Percentiles rank a stretch among this genome's conserved stretches.
These are phyloP conservation scores for Zaprionus africanus DNA, from an alignment of 1,140 invertebrate species.

Conservation along the genomic window DNA sequence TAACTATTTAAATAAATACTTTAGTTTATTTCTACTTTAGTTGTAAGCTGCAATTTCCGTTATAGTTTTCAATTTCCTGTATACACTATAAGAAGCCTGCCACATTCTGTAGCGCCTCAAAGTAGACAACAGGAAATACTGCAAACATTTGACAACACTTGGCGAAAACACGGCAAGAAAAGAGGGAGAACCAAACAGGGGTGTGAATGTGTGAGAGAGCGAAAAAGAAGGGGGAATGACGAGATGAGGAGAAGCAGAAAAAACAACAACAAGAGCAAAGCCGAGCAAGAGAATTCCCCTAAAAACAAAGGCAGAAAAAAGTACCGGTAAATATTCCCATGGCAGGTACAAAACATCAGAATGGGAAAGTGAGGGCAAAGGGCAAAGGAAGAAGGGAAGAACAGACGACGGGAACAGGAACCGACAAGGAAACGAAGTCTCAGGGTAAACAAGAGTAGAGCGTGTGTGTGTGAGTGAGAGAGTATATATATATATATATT, in stretches of 20 bases:
- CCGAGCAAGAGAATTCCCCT: conserved; percentile 50
- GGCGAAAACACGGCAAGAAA: conserved; percentile 36
- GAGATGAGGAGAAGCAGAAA: neutral
- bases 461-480: conserved; percentile 8
- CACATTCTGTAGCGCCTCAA: conserved; percentile 45
- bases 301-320: conserved; percentile 58
- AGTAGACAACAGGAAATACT: conserved; percentile 77
- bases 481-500: conserved; percentile 4
- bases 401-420: conserved; percentile 41
- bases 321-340: conserved; percentile 66
- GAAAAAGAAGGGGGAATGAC: conserved; percentile 20
- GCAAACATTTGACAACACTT: conserved; percentile 80
- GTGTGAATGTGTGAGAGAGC: conserved; percentile 20
- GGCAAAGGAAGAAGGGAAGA: neutral
- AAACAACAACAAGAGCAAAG: conserved; percentile 39
- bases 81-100: conserved; percentile 25
- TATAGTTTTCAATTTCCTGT: neutral
- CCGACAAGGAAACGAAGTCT: conserved; percentile 53
- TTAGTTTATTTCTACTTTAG: too few relatives aligned
- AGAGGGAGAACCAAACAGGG: neutral
- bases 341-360: conserved; percentile 64
- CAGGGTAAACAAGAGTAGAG: conserved; percentile 54
- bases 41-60: too few relatives aligned
- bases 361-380: conserved; percentile 5
- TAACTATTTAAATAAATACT: too few relatives aligned